Evolutionary conservation across 2,797 vertebrate species (phyloP).

Genomic region (Chanos chanos): DNA sequence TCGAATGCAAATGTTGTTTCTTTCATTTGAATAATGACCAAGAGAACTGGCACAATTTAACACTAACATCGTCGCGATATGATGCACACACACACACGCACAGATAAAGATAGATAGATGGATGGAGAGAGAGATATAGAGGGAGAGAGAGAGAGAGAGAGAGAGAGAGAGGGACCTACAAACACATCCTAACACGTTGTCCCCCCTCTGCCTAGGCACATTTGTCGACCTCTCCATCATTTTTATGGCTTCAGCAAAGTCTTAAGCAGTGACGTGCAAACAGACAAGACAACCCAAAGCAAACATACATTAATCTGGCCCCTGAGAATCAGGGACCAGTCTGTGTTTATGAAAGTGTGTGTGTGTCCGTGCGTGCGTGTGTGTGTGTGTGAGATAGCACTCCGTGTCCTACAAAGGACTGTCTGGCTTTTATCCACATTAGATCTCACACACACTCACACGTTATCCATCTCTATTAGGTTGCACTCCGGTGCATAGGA

Average conservation of each 20-base stretch:
- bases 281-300: constrained; percentile 45
- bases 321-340: constrained; percentile 13
- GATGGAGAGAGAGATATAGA: not conserved
- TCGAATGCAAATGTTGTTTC: too few relatives aligned
- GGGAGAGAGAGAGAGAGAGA: not conserved
- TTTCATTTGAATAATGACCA: too few relatives aligned
- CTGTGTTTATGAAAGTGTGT: constrained; percentile 32
- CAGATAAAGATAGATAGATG: not conserved
- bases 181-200: not conserved
- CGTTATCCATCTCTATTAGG: constrained; percentile 23
- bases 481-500: constrained; percentile 7
- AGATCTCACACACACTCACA: constrained; percentile 10
- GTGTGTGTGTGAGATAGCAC: constrained; percentile 20
- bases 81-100: not conserved
- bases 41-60: too few relatives aligned
- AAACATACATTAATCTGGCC: constrained; percentile 44
- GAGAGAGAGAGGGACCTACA: not conserved
- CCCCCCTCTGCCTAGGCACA: constrained; percentile 7
- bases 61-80: too few relatives aligned
- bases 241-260: constrained; percentile 32
- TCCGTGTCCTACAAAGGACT: constrained; percentile 18
- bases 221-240: constrained; percentile 32
- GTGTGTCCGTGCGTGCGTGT: constrained; percentile 36
- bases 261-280: constrained; percentile 38
- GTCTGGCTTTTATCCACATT: constrained; percentile 13